A percentile compares a stretch with the other conserved stretches of the same genome.
Conservation (phyloP, 2,888 invertebrate genomes). For the Harpagoxenus sublaevis region DNA sequence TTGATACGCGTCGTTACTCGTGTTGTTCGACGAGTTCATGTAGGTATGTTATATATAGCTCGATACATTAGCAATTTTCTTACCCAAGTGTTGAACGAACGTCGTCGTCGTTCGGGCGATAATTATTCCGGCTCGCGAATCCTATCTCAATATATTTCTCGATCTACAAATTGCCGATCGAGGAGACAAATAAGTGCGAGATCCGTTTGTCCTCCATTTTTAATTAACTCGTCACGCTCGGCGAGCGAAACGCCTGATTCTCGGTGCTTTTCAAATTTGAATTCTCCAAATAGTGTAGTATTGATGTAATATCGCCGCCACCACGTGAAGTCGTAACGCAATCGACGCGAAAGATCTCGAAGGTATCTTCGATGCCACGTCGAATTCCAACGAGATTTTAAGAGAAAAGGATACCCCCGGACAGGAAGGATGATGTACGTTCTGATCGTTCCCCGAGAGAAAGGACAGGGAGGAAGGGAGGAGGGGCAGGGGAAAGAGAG, state of each 20-base stretch:
- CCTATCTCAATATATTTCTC: slow-evolving; percentile 28
- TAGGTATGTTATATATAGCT: too few species aligned
- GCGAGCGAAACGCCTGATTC: neutral
- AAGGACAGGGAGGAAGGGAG: neutral
- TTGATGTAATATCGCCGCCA: slow-evolving; percentile 4
- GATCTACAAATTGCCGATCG: slow-evolving; percentile 32
- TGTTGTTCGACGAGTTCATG: neutral
- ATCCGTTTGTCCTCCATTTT: slow-evolving; percentile 48
- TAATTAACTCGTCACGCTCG: slow-evolving; percentile 72
- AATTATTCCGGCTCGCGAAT: slow-evolving; percentile 29
- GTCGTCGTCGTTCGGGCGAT: neutral
- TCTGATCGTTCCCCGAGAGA: slow-evolving; percentile 28
- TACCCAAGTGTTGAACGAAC: neutral
- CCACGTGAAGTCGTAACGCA: slow-evolving; percentile 38
- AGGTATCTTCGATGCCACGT: slow-evolving; percentile 51
- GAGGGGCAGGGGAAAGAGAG: neutral
- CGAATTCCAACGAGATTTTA: slow-evolving; percentile 65
- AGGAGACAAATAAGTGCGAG: slow-evolving; percentile 26
- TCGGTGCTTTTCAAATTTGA: slow-evolving; percentile 55
- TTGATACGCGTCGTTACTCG: neutral
- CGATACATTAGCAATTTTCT: neutral
- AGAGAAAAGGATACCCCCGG: slow-evolving; percentile 49
- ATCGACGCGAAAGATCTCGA: slow-evolving; percentile 63
- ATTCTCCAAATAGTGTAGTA: slow-evolving; percentile 65
- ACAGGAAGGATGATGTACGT: slow-evolving; percentile 59